Base-by-base conservation (phyloP, 2,797 vertebrate species). In the Pseudomugil tenellus region DNA sequence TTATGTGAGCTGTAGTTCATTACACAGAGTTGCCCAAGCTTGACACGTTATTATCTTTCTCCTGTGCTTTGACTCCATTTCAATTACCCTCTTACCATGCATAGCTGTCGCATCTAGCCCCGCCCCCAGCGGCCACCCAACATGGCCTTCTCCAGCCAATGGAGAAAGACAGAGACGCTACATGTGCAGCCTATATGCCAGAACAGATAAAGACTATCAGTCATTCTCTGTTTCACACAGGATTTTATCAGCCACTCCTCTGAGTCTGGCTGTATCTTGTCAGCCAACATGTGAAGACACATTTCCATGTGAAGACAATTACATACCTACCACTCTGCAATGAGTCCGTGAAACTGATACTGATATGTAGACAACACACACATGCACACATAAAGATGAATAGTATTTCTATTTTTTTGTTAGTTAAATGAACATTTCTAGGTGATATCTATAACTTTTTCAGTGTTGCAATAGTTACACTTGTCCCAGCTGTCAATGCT, bases 31-130 rank as follows among this genome's bases (percentile, higher is more conserved):
- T 88, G 63, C 74, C 91, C 87, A 74, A 87, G 90, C 93, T 80
- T 93, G 93, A 94, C 93, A 91, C 85, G 83, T 93, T 94, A 94
- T 94, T 94, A 95, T 94, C 92, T 93, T 92, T 92, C 88, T 92
- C 81, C 79, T 84, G 87, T 91, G 90, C 90, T 91, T 92, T 89
- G 92, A 93, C 92, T 95, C 92, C 89, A 92, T 94, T 95, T 95
- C 94, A 95, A 94, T 95, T 94, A 94, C 89, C 86, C 85, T 94
- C 91, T 92, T 93, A 88, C 91, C 89, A 91, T 90, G 91, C 91
- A 83, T 87, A 84, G 90, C 84, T 82, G 84, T 87, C 76, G 73
- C 69, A 73, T 56, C 48, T 68, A 41, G 63, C 74, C 57, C 69
- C 77, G 25, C 70, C 74, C 54, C 37, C 61, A 59, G 31, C 0